These are phyloP conservation scores for Phaedon cochleariae DNA, from an alignment of 2,888 invertebrate species.

Conservation along the genomic window DNA sequence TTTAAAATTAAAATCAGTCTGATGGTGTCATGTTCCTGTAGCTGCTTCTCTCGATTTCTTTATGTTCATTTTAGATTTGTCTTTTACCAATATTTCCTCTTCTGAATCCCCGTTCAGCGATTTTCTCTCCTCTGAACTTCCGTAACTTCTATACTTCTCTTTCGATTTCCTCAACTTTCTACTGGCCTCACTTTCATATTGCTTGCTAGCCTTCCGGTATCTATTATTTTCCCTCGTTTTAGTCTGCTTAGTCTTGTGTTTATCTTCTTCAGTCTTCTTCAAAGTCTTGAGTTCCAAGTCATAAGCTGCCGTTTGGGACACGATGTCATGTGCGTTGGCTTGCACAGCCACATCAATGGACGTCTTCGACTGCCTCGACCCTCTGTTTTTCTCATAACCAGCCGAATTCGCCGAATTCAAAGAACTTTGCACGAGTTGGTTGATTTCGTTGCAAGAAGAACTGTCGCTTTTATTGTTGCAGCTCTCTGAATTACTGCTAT, in stretches of 20 bases:
- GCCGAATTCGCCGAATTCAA: slow-evolving; percentile 63
- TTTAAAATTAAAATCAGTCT: not conserved
- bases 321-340: slow-evolving; percentile 66
- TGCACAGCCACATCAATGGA: slow-evolving; percentile 70
- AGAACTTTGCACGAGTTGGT: slow-evolving; percentile 61
- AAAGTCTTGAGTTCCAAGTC: slow-evolving; percentile 36
- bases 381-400: slow-evolving; percentile 56
- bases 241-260: slow-evolving; percentile 48
- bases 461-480: slow-evolving; percentile 50
- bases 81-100: slow-evolving; percentile 35
- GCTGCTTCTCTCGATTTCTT: slow-evolving; percentile 30
- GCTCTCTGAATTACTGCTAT: slow-evolving; percentile 46
- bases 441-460: slow-evolving; percentile 63
- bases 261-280: slow-evolving; percentile 45
- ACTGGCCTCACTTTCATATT: slow-evolving; percentile 36
- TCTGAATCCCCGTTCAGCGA: slow-evolving; percentile 39
- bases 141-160: slow-evolving; percentile 49
- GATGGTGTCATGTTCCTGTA: not conserved
- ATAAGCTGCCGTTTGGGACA: slow-evolving; percentile 55
- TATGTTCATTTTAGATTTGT: slow-evolving; percentile 32
- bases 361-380: slow-evolving; percentile 60
- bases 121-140: slow-evolving; percentile 48
- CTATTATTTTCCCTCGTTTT: slow-evolving; percentile 53
- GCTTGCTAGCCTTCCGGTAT: slow-evolving; percentile 40
- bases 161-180: slow-evolving; percentile 47